These are phyloP conservation scores for Coelopa pilipes DNA, from an alignment of 2,888 invertebrate species.

Conservation along the genomic window DNA sequence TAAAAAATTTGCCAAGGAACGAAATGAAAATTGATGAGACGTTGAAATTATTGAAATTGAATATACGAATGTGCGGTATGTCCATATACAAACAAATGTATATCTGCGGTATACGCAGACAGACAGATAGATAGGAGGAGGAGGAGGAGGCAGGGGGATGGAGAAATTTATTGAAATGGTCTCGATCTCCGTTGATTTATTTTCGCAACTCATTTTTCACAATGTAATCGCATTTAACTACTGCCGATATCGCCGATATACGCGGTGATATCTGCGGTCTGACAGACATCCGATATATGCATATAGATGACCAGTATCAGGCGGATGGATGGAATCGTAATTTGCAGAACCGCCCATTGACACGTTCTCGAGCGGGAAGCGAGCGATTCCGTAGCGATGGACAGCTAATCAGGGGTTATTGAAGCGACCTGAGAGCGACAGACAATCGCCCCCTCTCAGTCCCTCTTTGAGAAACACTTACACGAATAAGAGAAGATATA, in stretches of 20 bases:
- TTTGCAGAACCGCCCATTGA: too few species aligned
- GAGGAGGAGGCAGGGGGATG: too few species aligned
- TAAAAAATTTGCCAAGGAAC: conserved; percentile 8
- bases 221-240: conserved; percentile 15
- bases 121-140: background rate
- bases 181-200: background rate
- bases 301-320: background rate
- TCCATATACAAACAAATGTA: background rate
- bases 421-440: too few species aligned
- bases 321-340: too few species aligned
- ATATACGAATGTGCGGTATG: conserved; percentile 6
- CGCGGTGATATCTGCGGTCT: background rate
- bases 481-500: too few species aligned
- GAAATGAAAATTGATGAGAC: conserved; percentile 23
- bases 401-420: too few species aligned
- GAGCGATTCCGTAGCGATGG: too few species aligned
- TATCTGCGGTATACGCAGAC: background rate
- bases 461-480: too few species aligned
- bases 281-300: background rate
- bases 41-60: conserved; percentile 7
- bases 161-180: conserved; percentile 1
- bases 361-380: too few species aligned
- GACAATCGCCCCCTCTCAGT: too few species aligned
- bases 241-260: background rate
- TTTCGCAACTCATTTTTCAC: conserved; percentile 12